Percentiles rank a stretch among this genome's conserved stretches.
These are phyloP conservation scores for Drosophila nigromelanica DNA, from an alignment of 1,140 invertebrate genomes.

Conservation along the genomic window DNA sequence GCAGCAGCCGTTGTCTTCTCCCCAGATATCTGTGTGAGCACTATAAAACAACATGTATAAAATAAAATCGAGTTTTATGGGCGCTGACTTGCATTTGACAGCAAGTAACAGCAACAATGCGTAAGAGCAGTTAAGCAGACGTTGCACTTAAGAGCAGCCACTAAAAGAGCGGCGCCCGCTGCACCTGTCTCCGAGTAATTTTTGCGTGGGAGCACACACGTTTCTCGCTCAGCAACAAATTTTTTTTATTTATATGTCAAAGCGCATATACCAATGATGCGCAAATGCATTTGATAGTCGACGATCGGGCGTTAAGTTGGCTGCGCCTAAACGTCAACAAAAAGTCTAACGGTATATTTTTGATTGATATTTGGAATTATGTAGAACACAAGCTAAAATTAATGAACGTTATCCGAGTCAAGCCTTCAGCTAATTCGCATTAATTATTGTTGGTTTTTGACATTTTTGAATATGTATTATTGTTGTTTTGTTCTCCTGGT, in stretches of 20 bases:
- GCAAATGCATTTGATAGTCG: slow-evolving; percentile 6
- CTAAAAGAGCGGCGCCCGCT: slow-evolving; percentile 24
- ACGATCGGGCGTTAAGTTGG: slow-evolving; percentile 15
- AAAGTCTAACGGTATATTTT: neutral
- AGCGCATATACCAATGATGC: slow-evolving; percentile 10
- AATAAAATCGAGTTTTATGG: slow-evolving; percentile 9
- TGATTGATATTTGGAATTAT: slow-evolving; percentile 3
- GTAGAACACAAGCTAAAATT: neutral
- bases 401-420: neutral
- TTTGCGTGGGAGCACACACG: slow-evolving; percentile 20
- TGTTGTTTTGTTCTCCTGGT: slow-evolving; percentile 9
- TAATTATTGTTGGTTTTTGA: slow-evolving; percentile 35
- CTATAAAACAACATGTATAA: neutral
- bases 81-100: slow-evolving; percentile 29
- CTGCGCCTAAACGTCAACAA: neutral
- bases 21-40: slow-evolving; percentile 6
- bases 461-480: slow-evolving; percentile 20
- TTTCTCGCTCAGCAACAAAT: slow-evolving; percentile 3
- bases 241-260: slow-evolving; percentile 31
- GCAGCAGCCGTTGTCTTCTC: neutral
- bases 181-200: slow-evolving; percentile 17
- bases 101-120: slow-evolving; percentile 25
- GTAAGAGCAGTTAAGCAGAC: slow-evolving; percentile 34
- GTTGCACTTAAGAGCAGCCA: slow-evolving; percentile 40
- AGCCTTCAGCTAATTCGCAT: slow-evolving; percentile 32